Percentiles rank a stretch among this genome's conserved stretches.
phyloP scores from a whole-genome alignment of 1,140 invertebrate genomes.

The Drosophila baimaii region DNA sequence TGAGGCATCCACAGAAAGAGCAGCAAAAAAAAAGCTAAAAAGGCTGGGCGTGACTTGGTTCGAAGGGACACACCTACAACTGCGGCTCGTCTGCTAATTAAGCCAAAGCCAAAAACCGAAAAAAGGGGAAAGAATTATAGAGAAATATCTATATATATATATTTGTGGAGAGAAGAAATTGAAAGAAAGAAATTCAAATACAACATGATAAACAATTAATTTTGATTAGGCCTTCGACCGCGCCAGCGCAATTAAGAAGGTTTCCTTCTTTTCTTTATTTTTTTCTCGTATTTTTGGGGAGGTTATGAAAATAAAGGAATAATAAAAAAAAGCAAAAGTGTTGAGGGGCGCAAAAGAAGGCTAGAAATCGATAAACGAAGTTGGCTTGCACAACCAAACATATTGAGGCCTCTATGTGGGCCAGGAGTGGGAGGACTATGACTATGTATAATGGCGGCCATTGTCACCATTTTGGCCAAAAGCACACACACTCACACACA shows the following conservation, averaged over 20 bases:
- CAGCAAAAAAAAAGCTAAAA: slow-evolving; percentile 14
- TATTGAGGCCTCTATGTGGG: slow-evolving; percentile 42
- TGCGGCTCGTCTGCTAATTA: slow-evolving; percentile 74
- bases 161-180: slow-evolving; percentile 43
- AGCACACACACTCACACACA: slow-evolving; percentile 31
- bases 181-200: slow-evolving; percentile 80
- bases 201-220: slow-evolving; percentile 83
- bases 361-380: slow-evolving; percentile 64
- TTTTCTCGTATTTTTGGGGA: slow-evolving; percentile 3
- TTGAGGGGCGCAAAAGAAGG: slow-evolving; percentile 46
- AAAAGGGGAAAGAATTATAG: slow-evolving; percentile 39
- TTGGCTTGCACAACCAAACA: slow-evolving; percentile 33
- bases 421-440: slow-evolving; percentile 28
- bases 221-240: slow-evolving; percentile 73
- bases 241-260: slow-evolving; percentile 69
- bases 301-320: slow-evolving; percentile 27
- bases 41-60: slow-evolving; percentile 60
- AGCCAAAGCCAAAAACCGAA: slow-evolving; percentile 21
- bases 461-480: slow-evolving; percentile 72
- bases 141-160: slow-evolving; percentile 23
- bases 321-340: slow-evolving; percentile 69
- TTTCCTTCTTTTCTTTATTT: slow-evolving; percentile 6
- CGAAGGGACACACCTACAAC: slow-evolving; percentile 69
- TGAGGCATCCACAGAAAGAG: slow-evolving; percentile 26
- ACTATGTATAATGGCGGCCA: slow-evolving; percentile 73